Conservation (phyloP, 2,797 vertebrate species). For the Hafferia zeledoni region DNA sequence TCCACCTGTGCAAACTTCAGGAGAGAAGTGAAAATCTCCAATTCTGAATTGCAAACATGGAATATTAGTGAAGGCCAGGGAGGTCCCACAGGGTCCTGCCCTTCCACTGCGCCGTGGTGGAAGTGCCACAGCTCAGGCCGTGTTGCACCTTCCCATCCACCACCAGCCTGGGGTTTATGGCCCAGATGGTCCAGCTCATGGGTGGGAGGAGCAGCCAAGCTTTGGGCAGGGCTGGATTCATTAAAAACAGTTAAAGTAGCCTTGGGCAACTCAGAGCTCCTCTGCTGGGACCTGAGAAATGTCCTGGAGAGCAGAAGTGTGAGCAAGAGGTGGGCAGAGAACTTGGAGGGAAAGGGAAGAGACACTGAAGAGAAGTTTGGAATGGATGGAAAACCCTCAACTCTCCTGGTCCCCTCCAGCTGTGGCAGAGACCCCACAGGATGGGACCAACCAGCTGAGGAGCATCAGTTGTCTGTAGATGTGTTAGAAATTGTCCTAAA, state of each 20-base stretch:
- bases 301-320: background rate
- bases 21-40: background rate
- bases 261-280: background rate
- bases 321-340: background rate
- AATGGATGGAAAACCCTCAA: background rate
- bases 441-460: background rate
- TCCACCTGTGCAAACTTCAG: background rate
- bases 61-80: background rate
- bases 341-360: background rate
- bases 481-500: background rate
- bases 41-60: background rate
- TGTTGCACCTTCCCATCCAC: background rate
- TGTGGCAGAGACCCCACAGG: background rate
- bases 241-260: background rate
- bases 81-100: background rate
- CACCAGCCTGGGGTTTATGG: background rate
- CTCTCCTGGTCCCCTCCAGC: accelerated
- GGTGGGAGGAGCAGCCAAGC: background rate
- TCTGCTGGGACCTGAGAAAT: background rate
- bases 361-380: background rate
- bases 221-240: background rate
- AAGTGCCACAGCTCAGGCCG: background rate
- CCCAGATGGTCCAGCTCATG: background rate
- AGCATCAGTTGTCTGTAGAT: background rate
- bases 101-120: background rate